These are phyloP conservation scores for Hypomesus transpacificus DNA, from an alignment of 2,113 vertebrate genomes.

Conservation along the genomic window DNA sequence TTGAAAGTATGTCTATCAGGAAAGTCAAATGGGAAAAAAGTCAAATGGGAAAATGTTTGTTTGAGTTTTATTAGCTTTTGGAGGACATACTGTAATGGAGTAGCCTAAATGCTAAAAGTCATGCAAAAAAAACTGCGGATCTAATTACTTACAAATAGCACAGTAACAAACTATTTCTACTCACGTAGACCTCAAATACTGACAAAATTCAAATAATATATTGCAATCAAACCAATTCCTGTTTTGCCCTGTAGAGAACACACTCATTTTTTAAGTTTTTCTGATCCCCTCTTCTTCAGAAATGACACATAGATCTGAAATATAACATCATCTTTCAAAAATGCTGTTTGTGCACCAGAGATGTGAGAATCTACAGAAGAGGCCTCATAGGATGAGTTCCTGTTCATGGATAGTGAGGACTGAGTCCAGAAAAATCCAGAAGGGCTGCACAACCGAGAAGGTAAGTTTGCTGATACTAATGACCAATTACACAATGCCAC, in stretches of 20 bases:
- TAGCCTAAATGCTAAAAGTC: too few species aligned
- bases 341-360: conserved; percentile 33
- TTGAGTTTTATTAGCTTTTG: too few species aligned
- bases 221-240: background rate
- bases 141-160: background rate
- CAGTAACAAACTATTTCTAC: background rate
- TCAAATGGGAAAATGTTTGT: too few species aligned
- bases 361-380: conserved; percentile 34
- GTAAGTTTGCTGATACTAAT: conserved; percentile 41
- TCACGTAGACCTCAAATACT: background rate
- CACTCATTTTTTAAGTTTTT: conserved; percentile 16
- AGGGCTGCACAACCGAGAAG: conserved; percentile 38
- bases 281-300: conserved; percentile 40
- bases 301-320: conserved; percentile 64
- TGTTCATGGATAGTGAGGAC: conserved; percentile 31
- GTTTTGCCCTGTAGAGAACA: background rate
- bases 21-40: too few species aligned
- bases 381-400: conserved; percentile 48
- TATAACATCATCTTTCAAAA: conserved; percentile 68
- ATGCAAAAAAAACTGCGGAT: background rate
- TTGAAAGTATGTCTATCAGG: too few species aligned
- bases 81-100: too few species aligned
- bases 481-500: too few species aligned
- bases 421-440: conserved; percentile 16
- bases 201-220: background rate